phyloP scores from a whole-genome alignment of 2,113 vertebrate species.

The Crotalus tigris region DNA sequence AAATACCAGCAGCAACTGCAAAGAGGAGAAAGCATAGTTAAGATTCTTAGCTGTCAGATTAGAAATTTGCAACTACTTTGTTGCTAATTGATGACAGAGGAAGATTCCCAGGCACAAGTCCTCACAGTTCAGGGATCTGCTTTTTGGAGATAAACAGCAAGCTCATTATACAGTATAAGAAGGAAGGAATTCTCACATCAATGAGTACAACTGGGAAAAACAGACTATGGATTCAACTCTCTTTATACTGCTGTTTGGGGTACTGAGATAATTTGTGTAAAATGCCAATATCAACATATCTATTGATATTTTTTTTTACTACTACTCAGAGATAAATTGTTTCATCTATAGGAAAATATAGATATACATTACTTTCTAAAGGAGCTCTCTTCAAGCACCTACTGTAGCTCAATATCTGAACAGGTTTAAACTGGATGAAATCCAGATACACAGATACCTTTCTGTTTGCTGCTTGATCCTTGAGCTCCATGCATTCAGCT shows the following conservation, averaged over 20 bases:
- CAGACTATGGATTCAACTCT: background rate
- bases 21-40: background rate
- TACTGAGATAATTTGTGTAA: background rate
- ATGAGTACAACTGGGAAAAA: background rate
- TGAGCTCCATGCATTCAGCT: background rate
- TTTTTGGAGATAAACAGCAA: constrained; percentile 11
- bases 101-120: background rate
- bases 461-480: background rate
- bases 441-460: background rate
- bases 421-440: background rate
- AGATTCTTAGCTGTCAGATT: background rate
- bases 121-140: background rate
- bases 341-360: background rate
- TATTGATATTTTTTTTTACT: background rate
- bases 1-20: background rate
- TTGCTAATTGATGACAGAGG: background rate
- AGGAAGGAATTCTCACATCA: background rate
- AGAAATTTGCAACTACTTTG: background rate
- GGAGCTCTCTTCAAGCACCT: background rate
- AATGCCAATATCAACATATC: background rate
- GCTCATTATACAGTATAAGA: background rate
- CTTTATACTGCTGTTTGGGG: background rate
- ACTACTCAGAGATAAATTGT: background rate
- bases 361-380: background rate
- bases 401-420: background rate